Evolutionary conservation across 2,113 vertebrate genomes (phyloP).

Genomic region (Periophthalmodon schlosseri): DNA sequence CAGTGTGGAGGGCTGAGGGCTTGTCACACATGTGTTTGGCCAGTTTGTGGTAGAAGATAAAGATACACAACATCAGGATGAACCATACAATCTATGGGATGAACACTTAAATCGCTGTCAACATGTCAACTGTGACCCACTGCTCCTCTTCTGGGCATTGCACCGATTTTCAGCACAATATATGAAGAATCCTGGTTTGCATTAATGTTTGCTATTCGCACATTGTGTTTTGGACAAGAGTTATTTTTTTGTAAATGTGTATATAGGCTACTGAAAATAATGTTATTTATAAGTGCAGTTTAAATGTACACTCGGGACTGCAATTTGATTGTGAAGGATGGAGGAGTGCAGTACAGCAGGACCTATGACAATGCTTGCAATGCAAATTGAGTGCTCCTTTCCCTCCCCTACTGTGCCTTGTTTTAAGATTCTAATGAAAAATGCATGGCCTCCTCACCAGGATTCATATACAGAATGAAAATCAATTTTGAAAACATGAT

Average conservation of each 20-base stretch:
- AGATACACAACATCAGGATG: constrained; percentile 41
- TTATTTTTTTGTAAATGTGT: constrained; percentile 72
- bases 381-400: constrained; percentile 70
- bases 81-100: constrained; percentile 3
- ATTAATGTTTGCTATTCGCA: constrained; percentile 52
- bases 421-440: constrained; percentile 72
- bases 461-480: constrained; percentile 53
- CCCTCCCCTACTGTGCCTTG: constrained; percentile 79
- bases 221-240: constrained; percentile 46
- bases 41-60: constrained; percentile 44
- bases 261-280: constrained; percentile 47
- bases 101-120: constrained; percentile 49
- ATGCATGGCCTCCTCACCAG: constrained; percentile 74
- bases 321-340: constrained; percentile 53
- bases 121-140: constrained; percentile 50
- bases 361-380: constrained; percentile 67
- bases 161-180: constrained; percentile 47
- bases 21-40: constrained; percentile 48
- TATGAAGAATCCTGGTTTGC: constrained; percentile 38
- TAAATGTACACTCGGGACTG: constrained; percentile 46
- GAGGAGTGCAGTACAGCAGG: constrained; percentile 53
- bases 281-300: constrained; percentile 65
- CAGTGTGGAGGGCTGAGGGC: constrained; percentile 39
- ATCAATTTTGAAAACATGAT: constrained; percentile 49
- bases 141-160: constrained; percentile 37